These are phyloP conservation scores for Semotilus atromaculatus DNA, from an alignment of 2,797 vertebrate genomes.

Conservation along the genomic window DNA sequence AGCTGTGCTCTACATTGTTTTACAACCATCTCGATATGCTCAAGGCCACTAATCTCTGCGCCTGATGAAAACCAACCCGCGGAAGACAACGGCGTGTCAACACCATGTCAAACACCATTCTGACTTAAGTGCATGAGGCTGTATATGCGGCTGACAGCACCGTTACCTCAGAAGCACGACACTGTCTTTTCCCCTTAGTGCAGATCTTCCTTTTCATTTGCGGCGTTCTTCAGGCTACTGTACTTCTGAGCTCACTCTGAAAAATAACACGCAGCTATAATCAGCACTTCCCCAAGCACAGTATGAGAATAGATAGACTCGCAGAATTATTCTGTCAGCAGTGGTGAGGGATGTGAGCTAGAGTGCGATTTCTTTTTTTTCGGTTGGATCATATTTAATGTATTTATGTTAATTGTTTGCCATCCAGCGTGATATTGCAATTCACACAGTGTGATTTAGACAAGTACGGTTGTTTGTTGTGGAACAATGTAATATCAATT, in stretches of 20 bases:
- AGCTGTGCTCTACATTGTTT: constrained; percentile 15
- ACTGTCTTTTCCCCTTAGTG: constrained; percentile 27
- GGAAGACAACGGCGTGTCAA: constrained; percentile 34
- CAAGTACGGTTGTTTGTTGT: not conserved
- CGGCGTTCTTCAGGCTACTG: constrained; percentile 13
- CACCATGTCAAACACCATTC: constrained; percentile 41
- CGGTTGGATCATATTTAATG: constrained; percentile 7
- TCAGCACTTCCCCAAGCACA: constrained; percentile 36
- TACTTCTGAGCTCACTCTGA: constrained; percentile 31
- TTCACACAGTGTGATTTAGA: constrained; percentile 2
- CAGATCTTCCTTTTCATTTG: constrained; percentile 30
- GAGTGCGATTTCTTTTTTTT: constrained; percentile 24
- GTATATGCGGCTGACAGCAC: constrained; percentile 7
- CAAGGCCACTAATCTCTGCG: constrained; percentile 29
- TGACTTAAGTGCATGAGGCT: constrained; percentile 14
- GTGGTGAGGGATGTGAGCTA: not conserved
- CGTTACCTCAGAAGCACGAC: constrained; percentile 1
- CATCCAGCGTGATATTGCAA: not conserved
- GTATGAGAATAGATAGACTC: constrained; percentile 23
- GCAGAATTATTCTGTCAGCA: constrained; percentile 24
- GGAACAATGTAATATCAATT: not conserved
- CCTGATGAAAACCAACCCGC: constrained; percentile 15
- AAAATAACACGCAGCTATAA: constrained; percentile 42
- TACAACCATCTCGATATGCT: not conserved
- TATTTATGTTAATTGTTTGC: constrained; percentile 23